Evolutionary conservation across 2,888 invertebrate species (phyloP).

Genomic region (Cremastinae sp.): DNA sequence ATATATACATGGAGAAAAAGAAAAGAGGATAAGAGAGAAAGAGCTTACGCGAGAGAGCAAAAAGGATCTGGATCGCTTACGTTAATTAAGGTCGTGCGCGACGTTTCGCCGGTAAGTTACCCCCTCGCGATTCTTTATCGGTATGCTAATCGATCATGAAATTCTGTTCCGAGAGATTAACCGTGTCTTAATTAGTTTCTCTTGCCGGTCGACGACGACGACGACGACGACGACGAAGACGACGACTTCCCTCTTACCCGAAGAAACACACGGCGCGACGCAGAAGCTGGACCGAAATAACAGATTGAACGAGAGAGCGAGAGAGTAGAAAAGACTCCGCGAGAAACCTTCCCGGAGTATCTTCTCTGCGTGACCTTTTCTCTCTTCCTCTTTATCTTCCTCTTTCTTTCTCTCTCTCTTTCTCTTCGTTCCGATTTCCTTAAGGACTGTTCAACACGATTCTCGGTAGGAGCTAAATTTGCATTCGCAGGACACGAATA

Average conservation of each 20-base stretch:
- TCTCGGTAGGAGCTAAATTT: slow-evolving; percentile 66
- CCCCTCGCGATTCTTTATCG: slow-evolving; percentile 72
- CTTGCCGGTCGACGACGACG: slow-evolving; percentile 64
- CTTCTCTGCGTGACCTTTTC: slow-evolving; percentile 55
- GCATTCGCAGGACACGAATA: slow-evolving; percentile 65
- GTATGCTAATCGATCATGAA: slow-evolving; percentile 75
- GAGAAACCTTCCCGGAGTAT: slow-evolving; percentile 50
- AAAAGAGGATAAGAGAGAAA: neutral
- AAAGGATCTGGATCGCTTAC: slow-evolving; percentile 67
- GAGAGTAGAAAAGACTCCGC: slow-evolving; percentile 33
- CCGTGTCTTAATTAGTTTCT: slow-evolving; percentile 77
- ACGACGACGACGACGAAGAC: slow-evolving; percentile 49
- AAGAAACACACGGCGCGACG: slow-evolving; percentile 36
- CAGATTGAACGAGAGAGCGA: slow-evolving; percentile 7
- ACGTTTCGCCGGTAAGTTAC: slow-evolving; percentile 63
- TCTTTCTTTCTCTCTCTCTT: slow-evolving; percentile 37
- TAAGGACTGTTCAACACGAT: slow-evolving; percentile 66
- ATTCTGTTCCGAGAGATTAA: slow-evolving; percentile 72
- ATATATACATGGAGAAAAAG: slow-evolving; percentile 9
- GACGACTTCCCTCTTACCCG: slow-evolving; percentile 49
- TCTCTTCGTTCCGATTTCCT: slow-evolving; percentile 62
- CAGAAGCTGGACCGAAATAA: slow-evolving; percentile 17
- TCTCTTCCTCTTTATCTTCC: slow-evolving; percentile 46
- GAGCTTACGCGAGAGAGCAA: slow-evolving; percentile 30
- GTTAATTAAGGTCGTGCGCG: slow-evolving; percentile 76